phyloP scores from a whole-genome alignment of 2,888 invertebrate species.

The Synergus itoensis region DNA sequence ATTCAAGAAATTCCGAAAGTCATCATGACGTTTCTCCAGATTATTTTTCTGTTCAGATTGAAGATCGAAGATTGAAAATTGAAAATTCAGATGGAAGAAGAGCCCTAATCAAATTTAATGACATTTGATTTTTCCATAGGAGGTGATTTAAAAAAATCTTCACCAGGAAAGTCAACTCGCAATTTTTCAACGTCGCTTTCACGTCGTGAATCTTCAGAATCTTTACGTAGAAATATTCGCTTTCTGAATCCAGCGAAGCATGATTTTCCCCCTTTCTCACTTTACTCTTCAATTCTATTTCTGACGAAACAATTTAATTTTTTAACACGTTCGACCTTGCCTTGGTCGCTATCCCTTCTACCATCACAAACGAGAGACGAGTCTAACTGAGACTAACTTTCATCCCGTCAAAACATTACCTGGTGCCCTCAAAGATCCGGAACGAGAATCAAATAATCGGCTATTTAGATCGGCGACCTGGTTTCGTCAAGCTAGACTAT shows the following conservation, averaged over 20 bases:
- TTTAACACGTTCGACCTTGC: constrained; percentile 26
- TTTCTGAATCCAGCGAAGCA: neutral
- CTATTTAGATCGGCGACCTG: constrained; percentile 20
- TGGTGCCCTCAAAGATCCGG: constrained; percentile 30
- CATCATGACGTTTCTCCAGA: too few relatives aligned
- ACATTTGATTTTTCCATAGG: neutral
- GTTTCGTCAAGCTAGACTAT: constrained; percentile 9
- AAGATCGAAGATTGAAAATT: too few relatives aligned
- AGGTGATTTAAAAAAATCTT: neutral
- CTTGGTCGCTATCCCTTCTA: neutral
- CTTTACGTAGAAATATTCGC: neutral
- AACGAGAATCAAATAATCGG: neutral
- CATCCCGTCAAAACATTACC: constrained; percentile 37
- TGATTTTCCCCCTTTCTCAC: neutral
- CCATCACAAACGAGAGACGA: neutral
- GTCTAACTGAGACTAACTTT: neutral
- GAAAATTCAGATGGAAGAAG: neutral
- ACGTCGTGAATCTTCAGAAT: neutral
- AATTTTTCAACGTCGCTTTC: constrained; percentile 5
- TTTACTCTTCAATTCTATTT: neutral
- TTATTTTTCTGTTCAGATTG: too few relatives aligned
- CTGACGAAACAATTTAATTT: neutral
- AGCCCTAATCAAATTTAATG: neutral
- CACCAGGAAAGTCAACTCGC: neutral
- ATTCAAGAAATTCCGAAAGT: too few relatives aligned